Conservation (phyloP, 1,140 invertebrate genomes). For the Meteorus sp. region DNA sequence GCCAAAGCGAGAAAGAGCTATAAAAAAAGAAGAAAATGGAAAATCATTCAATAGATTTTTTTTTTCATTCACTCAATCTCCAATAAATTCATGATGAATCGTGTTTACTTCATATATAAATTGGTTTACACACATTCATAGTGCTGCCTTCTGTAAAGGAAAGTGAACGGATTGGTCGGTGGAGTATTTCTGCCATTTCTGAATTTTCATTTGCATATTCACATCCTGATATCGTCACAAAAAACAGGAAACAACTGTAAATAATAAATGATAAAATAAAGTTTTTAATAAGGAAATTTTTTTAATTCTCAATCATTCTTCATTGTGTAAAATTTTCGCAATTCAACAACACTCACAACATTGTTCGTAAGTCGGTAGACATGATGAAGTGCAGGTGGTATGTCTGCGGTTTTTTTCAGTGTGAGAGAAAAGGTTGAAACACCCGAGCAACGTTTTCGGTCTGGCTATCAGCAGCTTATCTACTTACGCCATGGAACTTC, state of each 20-base stretch:
- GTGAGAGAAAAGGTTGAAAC: too few species aligned
- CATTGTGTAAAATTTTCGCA: too few species aligned
- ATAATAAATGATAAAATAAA: not conserved
- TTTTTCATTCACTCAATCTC: too few species aligned
- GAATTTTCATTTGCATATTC: conserved; percentile 36
- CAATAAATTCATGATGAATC: too few species aligned
- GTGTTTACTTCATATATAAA: too few species aligned
- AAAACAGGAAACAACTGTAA: not conserved
- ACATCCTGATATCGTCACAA: not conserved
- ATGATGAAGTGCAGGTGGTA: conserved; percentile 5
- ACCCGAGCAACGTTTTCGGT: not conserved
- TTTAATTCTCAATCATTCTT: not conserved
- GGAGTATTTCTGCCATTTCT: conserved; percentile 49
- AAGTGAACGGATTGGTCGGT: conserved; percentile 50
- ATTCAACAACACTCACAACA: too few species aligned
- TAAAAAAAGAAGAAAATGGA: conserved; percentile 2
- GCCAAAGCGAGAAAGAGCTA: conserved; percentile 62
- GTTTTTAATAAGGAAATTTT: not conserved
- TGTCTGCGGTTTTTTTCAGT: conserved; percentile 19
- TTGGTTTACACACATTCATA: conserved; percentile 45
- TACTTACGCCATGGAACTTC: conserved; percentile 19
- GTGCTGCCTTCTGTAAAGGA: conserved; percentile 49
- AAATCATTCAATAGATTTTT: not conserved
- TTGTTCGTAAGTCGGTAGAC: too few species aligned
- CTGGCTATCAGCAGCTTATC: conserved; percentile 23